Evolutionary conservation across 2,113 vertebrate genomes (phyloP).

Genomic region (Lophius piscatorius): DNA sequence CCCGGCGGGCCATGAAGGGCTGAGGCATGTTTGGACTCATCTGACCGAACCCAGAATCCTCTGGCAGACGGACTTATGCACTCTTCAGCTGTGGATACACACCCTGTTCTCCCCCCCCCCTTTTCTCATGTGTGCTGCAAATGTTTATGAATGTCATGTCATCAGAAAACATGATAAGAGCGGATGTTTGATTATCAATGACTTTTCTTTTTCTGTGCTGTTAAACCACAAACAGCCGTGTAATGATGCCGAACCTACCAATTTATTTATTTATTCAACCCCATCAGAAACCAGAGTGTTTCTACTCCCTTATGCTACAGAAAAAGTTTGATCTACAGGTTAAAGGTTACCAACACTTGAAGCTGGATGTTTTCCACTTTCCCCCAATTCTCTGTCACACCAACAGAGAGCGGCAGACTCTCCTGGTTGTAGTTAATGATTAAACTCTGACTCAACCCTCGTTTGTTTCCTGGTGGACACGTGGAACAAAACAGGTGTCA

Average conservation of each 20-base stretch:
- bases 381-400: conserved; percentile 20
- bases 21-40: conserved; percentile 58
- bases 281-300: background rate
- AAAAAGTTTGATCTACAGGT: too few relatives aligned
- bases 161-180: background rate
- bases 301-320: too few relatives aligned
- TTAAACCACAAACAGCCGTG: background rate
- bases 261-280: too few relatives aligned
- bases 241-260: background rate
- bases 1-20: conserved; percentile 21
- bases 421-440: background rate
- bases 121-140: background rate
- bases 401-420: conserved; percentile 58
- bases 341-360: background rate
- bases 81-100: conserved; percentile 29
- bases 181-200: background rate
- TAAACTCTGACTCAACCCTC: too few relatives aligned
- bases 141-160: background rate
- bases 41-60: conserved; percentile 52
- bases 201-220: too few relatives aligned
- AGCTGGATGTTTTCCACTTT: conserved; percentile 33
- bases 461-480: too few relatives aligned
- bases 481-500: conserved; percentile 11
- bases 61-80: conserved; percentile 8
- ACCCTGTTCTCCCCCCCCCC: conserved; percentile 22